These are phyloP conservation scores for Linnaemya vulpina DNA, from an alignment of 2,888 invertebrate species.

Conservation along the genomic window DNA sequence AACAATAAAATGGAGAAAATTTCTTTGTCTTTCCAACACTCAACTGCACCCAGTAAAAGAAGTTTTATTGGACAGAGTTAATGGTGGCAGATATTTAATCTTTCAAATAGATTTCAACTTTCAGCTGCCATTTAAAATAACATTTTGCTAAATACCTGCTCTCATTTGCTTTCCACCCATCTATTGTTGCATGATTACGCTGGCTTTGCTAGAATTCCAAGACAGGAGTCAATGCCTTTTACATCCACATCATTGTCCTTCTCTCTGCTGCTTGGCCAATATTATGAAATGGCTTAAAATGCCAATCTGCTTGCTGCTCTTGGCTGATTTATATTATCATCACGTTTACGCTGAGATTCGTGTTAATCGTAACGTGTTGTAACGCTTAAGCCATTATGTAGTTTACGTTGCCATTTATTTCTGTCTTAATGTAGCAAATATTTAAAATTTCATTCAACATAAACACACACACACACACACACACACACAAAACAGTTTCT, in stretches of 20 bases:
- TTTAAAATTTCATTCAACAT: conserved; percentile 67
- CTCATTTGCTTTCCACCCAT: conserved; percentile 44
- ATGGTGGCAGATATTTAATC: conserved; percentile 52
- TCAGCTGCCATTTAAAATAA: conserved; percentile 49
- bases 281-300: conserved; percentile 64
- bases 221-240: conserved; percentile 64
- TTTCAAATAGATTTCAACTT: conserved; percentile 57
- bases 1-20: conserved; percentile 44
- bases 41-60: conserved; percentile 13
- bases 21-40: conserved; percentile 9
- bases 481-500: conserved; percentile 8
- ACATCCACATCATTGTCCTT: conserved; percentile 22
- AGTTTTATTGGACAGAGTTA: conserved; percentile 1
- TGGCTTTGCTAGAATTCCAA: conserved; percentile 27
- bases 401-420: conserved; percentile 50
- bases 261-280: conserved; percentile 42
- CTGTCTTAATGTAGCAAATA: conserved; percentile 56
- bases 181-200: conserved; percentile 3
- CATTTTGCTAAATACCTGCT: conserved; percentile 54
- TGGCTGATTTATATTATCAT: conserved; percentile 79
- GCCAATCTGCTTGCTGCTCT: conserved; percentile 73
- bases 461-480: neutral
- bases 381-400: conserved; percentile 69
- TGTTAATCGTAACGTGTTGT: conserved; percentile 75
- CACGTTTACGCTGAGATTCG: conserved; percentile 79